These are phyloP conservation scores for Acestrorhynchus altus DNA, from an alignment of 2,797 vertebrate species.

Conservation along the genomic window DNA sequence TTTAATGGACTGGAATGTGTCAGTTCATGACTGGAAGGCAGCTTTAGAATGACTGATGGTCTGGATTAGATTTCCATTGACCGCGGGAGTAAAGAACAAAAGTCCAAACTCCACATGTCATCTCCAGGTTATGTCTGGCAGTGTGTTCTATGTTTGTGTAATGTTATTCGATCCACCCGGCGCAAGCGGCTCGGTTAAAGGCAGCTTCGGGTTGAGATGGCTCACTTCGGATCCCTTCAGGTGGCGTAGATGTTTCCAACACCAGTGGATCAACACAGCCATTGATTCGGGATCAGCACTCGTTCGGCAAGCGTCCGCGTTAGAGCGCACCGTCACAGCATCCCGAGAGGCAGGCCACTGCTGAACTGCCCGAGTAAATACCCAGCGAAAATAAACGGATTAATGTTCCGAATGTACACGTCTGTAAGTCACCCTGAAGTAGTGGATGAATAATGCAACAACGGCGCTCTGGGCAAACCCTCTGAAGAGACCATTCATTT, in stretches of 20 bases:
- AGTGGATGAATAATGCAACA: constrained; percentile 55
- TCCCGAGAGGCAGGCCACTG: constrained; percentile 29
- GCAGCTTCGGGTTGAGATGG: constrained; percentile 27
- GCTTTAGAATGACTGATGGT: constrained; percentile 43
- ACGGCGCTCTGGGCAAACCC: constrained; percentile 4
- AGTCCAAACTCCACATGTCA: constrained; percentile 25
- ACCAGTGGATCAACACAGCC: constrained; percentile 9
- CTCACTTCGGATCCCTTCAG: constrained; percentile 6
- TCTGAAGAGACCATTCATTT: constrained; percentile 53
- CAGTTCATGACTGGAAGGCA: constrained; percentile 32
- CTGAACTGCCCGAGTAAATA: constrained; percentile 43
- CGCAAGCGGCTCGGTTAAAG: constrained; percentile 1
- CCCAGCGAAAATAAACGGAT: constrained; percentile 34
- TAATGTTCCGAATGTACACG: constrained; percentile 48
- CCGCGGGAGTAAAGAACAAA: constrained; percentile 26
- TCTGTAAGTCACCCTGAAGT: constrained; percentile 56
- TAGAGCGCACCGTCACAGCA: constrained; percentile 14
- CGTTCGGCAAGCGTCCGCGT: constrained; percentile 19
- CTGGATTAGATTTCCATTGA: constrained; percentile 50
- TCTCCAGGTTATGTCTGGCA: constrained; percentile 27
- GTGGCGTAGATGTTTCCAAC: constrained; percentile 16
- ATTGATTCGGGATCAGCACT: constrained; percentile 45
- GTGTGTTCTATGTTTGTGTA: constrained; percentile 33
- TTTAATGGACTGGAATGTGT: constrained; percentile 41
- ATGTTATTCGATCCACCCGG: constrained; percentile 19